Evolutionary conservation across 2,888 invertebrate genomes (phyloP), one percentile per base, ranked within the genome.

Genomic region (Tipula lateralis): DNA sequence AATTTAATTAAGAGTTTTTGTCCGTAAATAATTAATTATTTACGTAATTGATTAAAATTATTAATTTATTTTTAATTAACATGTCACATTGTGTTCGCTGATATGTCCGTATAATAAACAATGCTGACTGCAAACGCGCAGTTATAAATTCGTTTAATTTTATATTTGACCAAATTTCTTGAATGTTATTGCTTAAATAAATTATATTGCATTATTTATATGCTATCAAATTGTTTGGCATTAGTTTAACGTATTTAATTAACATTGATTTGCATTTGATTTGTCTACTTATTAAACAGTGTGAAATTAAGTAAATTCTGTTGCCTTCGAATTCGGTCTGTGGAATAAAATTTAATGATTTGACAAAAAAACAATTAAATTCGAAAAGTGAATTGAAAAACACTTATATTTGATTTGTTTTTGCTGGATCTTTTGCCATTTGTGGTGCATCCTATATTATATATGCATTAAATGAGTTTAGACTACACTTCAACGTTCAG

Each of bases 191-290:
- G 44, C 44, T n/a, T n/a, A 39, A 1, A n/a, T 39, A 39, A 39
- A n/a, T 39, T 13, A n/a, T 39, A n/a, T 39, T 39, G 39, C 34
- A 5, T n/a, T 39, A 39, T 39, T n/a, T n/a, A 39, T n/a, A 39
- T 36, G 5, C 5, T 36, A 36, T 36, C 9, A n/a, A n/a, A 44
- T 3, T 44, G n/a, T n/a, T 2, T 39, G 39, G 0, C 9, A 44
- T 44, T 4, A 44, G n/a, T n/a, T 44, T 44, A 44, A 7, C 12
- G 24, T 24, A 66, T 66, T 66, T 24, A 66, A 66, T 66, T 66
- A 66, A 66, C 66, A 66, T 66, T 66, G 24, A 66, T 66, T 66
- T 66, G 66, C 66, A 66, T 66, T 66, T 66, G 66, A 66, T 66
- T 66, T 24, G 24, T 24, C 9, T 24, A 1, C 12, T 66, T 66